Evolutionary conservation across 2,888 invertebrate species (phyloP).

Genomic region (Cataglyphis albicans): DNA sequence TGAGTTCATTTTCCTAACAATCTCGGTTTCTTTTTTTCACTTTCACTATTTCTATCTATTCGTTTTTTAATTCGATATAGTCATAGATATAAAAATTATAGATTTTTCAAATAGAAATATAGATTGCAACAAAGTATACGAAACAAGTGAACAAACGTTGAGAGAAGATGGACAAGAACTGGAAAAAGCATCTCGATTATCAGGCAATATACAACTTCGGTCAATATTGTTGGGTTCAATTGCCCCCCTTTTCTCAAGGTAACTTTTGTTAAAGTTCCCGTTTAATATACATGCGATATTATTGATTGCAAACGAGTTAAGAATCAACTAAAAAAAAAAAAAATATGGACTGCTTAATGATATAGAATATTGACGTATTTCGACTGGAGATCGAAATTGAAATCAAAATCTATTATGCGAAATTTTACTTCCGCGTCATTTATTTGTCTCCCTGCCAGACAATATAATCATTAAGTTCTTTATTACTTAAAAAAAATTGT

Average conservation of each 20-base stretch:
- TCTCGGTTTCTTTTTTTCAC: not conserved
- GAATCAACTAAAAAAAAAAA: not conserved
- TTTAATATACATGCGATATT: slow-evolving; percentile 25
- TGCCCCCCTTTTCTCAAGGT: slow-evolving; percentile 58
- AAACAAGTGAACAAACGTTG: not conserved
- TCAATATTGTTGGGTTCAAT: slow-evolving; percentile 73
- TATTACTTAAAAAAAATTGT: not conserved
- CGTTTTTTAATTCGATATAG: not conserved
- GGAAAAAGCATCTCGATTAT: slow-evolving; percentile 74
- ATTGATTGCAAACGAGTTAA: not conserved
- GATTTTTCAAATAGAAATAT: not conserved
- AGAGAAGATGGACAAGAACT: slow-evolving; percentile 3
- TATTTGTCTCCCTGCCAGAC: not conserved
- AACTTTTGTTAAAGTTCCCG: slow-evolving; percentile 46
- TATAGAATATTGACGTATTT: not conserved
- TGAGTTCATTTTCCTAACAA: not conserved
- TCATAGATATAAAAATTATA: not conserved
- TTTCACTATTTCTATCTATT: not conserved
- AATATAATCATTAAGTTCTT: not conserved
- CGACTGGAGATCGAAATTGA: not conserved
- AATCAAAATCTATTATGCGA: not conserved
- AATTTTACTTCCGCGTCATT: not conserved
- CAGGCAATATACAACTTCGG: slow-evolving; percentile 79
- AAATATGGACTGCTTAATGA: not conserved
- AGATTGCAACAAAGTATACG: not conserved